Percentiles rank a stretch among this genome's conserved stretches.
Conservation (phyloP, 2,113 vertebrate genomes). For the Myxocyprinus asiaticus region DNA sequence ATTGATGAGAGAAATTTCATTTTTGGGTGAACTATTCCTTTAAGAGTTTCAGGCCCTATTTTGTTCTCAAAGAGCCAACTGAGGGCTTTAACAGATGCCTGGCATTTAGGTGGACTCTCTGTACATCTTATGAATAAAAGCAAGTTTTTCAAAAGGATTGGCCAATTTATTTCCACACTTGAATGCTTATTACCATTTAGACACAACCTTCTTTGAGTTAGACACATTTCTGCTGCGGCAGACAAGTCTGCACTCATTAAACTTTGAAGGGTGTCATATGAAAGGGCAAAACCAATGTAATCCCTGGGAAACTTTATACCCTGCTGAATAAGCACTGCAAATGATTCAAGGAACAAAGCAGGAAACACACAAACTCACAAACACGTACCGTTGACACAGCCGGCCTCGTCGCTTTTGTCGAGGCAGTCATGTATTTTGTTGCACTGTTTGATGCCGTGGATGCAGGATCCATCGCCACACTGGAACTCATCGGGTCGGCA, state of each 20-base stretch:
- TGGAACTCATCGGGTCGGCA: slow-evolving; percentile 92
- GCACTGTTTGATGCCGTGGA: slow-evolving; percentile 89
- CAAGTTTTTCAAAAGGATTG: slow-evolving; percentile 9
- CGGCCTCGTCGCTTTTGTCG: slow-evolving; percentile 89
- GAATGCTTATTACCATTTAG: slow-evolving; percentile 3
- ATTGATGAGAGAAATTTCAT: too few species aligned
- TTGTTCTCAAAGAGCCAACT: too few species aligned
- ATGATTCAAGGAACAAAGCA: neutral
- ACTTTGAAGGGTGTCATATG: slow-evolving; percentile 10
- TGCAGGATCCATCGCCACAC: slow-evolving; percentile 89
- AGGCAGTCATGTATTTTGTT: slow-evolving; percentile 87
- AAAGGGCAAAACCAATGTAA: slow-evolving; percentile 30
- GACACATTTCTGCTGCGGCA: slow-evolving; percentile 1
- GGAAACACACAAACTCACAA: neutral
- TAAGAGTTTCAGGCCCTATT: too few species aligned
- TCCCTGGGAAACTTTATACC: slow-evolving; percentile 22
- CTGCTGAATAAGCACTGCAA: slow-evolving; percentile 18
- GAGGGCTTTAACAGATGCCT: neutral
- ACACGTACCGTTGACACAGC: slow-evolving; percentile 86
- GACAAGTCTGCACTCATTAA: slow-evolving; percentile 19
- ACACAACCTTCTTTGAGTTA: slow-evolving; percentile 1
- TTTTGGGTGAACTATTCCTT: too few species aligned
- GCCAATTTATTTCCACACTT: slow-evolving; percentile 13
- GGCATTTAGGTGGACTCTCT: neutral
- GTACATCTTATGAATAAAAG: neutral